Conservation (phyloP, 2,113 vertebrate species). For the Patagioenas fasciata region DNA sequence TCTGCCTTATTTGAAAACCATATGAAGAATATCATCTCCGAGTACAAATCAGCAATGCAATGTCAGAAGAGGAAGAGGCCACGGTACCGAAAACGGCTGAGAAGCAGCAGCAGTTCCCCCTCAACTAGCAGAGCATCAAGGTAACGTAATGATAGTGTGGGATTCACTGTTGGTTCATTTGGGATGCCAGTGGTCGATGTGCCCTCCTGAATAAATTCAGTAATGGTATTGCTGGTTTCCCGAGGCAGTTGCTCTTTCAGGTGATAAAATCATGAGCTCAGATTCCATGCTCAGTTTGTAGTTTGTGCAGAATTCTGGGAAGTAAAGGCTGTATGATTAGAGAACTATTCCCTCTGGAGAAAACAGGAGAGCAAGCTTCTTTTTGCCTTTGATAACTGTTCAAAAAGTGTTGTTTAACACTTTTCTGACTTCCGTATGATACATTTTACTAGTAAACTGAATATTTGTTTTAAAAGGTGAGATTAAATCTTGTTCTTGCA, state of each 20-base stretch:
- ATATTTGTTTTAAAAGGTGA: not conserved
- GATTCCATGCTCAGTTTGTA: not conserved
- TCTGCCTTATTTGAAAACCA: conserved; percentile 94
- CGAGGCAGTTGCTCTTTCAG: not conserved
- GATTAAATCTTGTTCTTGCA: not conserved
- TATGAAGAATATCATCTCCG: conserved; percentile 91
- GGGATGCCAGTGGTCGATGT: not conserved
- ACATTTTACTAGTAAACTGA: not conserved
- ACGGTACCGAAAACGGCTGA: conserved; percentile 85
- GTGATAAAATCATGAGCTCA: not conserved
- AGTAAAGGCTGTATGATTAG: not conserved
- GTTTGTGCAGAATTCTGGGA: not conserved
- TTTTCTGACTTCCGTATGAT: not conserved
- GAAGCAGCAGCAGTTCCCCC: conserved; percentile 86
- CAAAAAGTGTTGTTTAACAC: not conserved
- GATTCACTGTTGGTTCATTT: too few species aligned
- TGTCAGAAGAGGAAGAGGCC: conserved; percentile 84
- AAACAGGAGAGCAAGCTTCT: not conserved
- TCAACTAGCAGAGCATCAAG: conserved; percentile 83
- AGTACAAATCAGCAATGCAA: conserved; percentile 91
- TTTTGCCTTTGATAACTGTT: not conserved
- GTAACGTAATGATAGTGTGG: conserved; percentile 37
- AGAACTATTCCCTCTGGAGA: not conserved
- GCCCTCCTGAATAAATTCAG: not conserved
- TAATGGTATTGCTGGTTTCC: not conserved